These are phyloP conservation scores for Anguilla rostrata DNA, from an alignment of 2,113 vertebrate species.

Conservation along the genomic window DNA sequence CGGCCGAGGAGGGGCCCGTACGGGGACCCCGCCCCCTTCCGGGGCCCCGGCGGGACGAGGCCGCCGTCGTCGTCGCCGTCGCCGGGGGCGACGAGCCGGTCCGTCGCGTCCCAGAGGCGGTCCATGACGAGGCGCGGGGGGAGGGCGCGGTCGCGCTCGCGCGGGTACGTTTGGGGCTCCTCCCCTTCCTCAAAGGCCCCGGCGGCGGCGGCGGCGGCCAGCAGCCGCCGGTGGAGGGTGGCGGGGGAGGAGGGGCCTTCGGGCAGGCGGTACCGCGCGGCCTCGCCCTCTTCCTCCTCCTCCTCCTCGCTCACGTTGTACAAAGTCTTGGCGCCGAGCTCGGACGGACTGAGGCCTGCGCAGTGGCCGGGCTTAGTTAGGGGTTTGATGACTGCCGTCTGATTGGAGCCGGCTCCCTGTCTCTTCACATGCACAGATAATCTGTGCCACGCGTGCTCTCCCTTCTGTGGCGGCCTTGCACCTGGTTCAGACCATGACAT, in stretches of 20 bases:
- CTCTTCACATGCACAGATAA: constrained; percentile 98
- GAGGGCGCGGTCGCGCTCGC: constrained; percentile 58
- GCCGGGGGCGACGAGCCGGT: constrained; percentile 72
- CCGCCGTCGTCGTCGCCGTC: constrained; percentile 67
- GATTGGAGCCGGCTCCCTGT: constrained; percentile 93
- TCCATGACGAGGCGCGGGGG: constrained; percentile 68
- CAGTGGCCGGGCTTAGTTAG: constrained; percentile 93
- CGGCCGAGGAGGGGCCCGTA: constrained; percentile 54
- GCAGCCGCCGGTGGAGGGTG: constrained; percentile 65
- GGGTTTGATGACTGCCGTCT: constrained; percentile 98
- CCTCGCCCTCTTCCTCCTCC: constrained; percentile 74
- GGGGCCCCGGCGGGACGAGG: constrained; percentile 51
- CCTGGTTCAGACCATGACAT: constrained; percentile 99
- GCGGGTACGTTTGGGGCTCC: constrained; percentile 71
- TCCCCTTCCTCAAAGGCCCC: constrained; percentile 51
- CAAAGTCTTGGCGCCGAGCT: constrained; percentile 80
- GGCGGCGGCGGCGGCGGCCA: constrained; percentile 38
- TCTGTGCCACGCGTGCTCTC: constrained; percentile 96
- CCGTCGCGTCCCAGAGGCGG: constrained; percentile 75
- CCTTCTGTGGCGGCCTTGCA: constrained; percentile 92
- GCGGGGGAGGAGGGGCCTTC: constrained; percentile 62
- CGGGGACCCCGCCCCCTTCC: constrained; percentile 54
- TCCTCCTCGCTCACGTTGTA: constrained; percentile 84
- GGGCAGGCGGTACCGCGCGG: constrained; percentile 58
- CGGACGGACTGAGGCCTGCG: constrained; percentile 81